Evolutionary conservation across 2,888 invertebrate genomes (phyloP), one percentile per base, ranked within the genome.

Genomic region (Acanthoscelides obtectus): DNA sequence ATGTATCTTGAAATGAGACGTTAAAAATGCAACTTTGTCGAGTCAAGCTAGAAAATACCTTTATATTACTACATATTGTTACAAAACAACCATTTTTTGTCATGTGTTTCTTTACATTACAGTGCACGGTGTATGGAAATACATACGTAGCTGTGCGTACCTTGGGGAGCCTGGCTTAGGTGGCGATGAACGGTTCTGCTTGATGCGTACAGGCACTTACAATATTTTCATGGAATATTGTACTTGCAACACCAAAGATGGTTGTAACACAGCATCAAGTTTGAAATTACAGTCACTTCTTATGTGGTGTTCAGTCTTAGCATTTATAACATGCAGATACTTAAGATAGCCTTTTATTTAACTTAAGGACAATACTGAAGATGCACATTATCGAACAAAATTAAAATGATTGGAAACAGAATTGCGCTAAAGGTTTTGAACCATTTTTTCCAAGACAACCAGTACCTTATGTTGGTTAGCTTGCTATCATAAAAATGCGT

Each of bases 181-280:
- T 80, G 95, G 95, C 0, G 96, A 97, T 79, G 96, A 97, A 84
- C 88, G 97, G 71, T 96, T 94, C 85, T 97, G 97, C 79, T 86
- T 96, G 17, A 94, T 96, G 93, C 88, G 96, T 80, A 94, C 95
- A 0, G 96, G 96, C 21, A 95, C 95, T 0, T 96, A 95, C 85
- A 96, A 97, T 83, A 95, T 97, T 77, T 97, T 96, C 83, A 92
- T 95, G 87, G 97, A 97, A 85, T 96, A 94, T 80, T 97, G 97
- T 83, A 96, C 96, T 0, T 97, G 97, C 80, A 94, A 94, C 80
- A 94, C 94, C 80, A 96, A 96, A 85, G 96, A 97, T 83, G 96
- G 96, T 0, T 97, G 97, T 83, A 97, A 97, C 84, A 85, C 89
- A 20, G 79, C 80, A 3, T 77, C 79, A 12, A 71, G 76, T 68